Evolutionary conservation across 2,888 invertebrate genomes (phyloP).

Genomic region (Mongoloraphidia duomilia): DNA sequence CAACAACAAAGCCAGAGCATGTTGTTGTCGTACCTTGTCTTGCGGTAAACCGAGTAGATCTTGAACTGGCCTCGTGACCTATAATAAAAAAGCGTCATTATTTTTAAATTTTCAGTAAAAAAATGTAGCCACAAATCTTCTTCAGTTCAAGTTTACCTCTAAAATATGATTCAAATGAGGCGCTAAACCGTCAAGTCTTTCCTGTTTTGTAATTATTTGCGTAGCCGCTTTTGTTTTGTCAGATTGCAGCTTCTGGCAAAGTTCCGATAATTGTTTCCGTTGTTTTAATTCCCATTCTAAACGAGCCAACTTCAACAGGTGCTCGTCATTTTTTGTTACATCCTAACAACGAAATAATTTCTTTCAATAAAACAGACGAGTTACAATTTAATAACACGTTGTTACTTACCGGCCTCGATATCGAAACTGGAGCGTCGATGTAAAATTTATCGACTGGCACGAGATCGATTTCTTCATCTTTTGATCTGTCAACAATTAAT

Average conservation of each 20-base stretch:
- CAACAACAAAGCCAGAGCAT: conserved; percentile 57
- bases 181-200: conserved; percentile 64
- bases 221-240: conserved; percentile 63
- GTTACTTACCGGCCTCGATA: conserved; percentile 48
- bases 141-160: conserved; percentile 30
- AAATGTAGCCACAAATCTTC: neutral
- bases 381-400: neutral
- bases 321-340: conserved; percentile 51
- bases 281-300: conserved; percentile 86
- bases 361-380: neutral
- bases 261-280: conserved; percentile 64
- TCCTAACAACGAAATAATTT: conserved; percentile 33
- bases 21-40: conserved; percentile 64
- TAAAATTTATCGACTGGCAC: conserved; percentile 75
- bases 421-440: conserved; percentile 54
- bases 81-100: conserved; percentile 19
- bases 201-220: conserved; percentile 59
- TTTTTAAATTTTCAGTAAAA: neutral
- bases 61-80: conserved; percentile 78
- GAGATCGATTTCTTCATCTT: conserved; percentile 84
- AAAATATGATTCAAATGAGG: conserved; percentile 61
- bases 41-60: conserved; percentile 70
- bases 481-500: conserved; percentile 43
- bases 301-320: conserved; percentile 70
- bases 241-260: conserved; percentile 59